Percentiles rank a stretch among this genome's conserved stretches.
These are phyloP conservation scores for Synanthedon tipuliformis DNA, from an alignment of 2,888 invertebrate species.

Conservation along the genomic window DNA sequence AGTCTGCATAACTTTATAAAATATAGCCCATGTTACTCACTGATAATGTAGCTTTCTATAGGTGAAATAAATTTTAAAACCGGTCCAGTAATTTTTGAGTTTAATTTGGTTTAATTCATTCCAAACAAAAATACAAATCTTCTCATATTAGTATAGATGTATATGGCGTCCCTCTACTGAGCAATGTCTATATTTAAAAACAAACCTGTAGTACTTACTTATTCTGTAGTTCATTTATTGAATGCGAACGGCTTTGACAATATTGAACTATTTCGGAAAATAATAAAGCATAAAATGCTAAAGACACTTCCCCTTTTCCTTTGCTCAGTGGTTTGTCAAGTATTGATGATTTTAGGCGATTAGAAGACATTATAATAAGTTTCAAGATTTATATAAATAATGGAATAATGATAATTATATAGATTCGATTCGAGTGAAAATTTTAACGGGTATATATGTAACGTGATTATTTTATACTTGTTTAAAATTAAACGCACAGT, in stretches of 20 bases:
- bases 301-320: constrained; percentile 91
- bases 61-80: no score
- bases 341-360: constrained; percentile 79
- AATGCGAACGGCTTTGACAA: constrained; percentile 95
- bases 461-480: no score
- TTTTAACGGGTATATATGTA: no score
- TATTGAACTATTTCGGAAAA: constrained; percentile 99
- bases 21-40: no score
- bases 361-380: constrained; percentile 44
- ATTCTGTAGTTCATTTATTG: constrained; percentile 93
- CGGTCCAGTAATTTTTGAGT: no score
- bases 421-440: not conserved
- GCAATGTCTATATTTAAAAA: not conserved
- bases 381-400: not conserved
- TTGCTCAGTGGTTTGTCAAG: constrained; percentile 92
- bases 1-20: no score
- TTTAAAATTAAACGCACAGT: no score
- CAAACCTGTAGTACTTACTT: constrained; percentile 76
- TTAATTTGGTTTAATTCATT: no score
- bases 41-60: no score
- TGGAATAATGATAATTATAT: not conserved
- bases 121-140: no score
- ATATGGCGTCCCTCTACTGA: no score
- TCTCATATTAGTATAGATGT: no score
- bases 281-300: constrained; percentile 92